A percentile compares a stretch with the other conserved stretches of the same genome.
Evolutionary conservation across 2,113 vertebrate genomes (phyloP).

Genomic region (Condylura cristata): DNA sequence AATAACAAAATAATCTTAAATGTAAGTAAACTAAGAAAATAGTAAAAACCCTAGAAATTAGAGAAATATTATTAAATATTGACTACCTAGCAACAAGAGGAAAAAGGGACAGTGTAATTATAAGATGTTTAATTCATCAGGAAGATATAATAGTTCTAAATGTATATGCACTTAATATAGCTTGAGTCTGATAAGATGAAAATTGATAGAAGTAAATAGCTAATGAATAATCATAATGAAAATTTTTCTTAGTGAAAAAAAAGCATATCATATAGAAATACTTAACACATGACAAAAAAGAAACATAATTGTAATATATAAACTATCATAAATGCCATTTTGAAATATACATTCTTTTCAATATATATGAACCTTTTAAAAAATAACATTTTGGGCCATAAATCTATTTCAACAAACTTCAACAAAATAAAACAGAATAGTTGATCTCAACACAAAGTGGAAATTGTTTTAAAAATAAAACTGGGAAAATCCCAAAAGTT

Average conservation of each 20-base stretch:
- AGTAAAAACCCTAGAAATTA: neutral
- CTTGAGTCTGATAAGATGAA: neutral
- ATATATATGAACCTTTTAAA: neutral
- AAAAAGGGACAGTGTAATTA: neutral
- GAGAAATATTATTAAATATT: neutral
- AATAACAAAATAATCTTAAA: neutral
- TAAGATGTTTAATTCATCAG: neutral
- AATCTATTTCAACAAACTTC: neutral
- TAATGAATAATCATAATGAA: neutral
- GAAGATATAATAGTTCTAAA: neutral
- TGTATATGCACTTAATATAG: neutral
- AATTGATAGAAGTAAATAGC: neutral
- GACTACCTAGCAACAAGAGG: neutral
- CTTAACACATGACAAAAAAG: neutral
- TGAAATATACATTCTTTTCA: neutral
- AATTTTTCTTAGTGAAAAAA: neutral
- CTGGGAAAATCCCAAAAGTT: neutral
- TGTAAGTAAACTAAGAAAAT: slow-evolving; percentile 15
- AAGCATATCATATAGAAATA: neutral
- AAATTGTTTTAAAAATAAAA: neutral
- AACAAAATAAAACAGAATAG: neutral
- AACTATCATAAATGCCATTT: neutral
- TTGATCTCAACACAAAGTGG: neutral
- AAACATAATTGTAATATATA: neutral
- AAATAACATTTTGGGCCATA: neutral